These are phyloP conservation scores for Cyrtonyx montezumae DNA, from an alignment of 2,113 vertebrate species.

Conservation along the genomic window DNA sequence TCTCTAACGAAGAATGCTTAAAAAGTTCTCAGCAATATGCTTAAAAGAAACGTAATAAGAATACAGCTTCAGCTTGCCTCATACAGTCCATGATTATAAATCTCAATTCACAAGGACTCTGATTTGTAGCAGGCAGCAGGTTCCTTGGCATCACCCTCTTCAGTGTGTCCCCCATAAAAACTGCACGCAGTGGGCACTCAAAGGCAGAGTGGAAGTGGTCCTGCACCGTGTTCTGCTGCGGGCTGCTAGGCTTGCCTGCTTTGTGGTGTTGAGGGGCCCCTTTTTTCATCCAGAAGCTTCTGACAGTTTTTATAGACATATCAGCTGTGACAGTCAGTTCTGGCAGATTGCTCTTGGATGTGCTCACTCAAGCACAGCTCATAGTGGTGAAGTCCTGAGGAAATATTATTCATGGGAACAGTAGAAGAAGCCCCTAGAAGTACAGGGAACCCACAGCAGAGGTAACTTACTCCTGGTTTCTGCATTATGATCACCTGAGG, in stretches of 20 bases:
- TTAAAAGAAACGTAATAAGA: background rate
- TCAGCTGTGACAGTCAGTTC: background rate
- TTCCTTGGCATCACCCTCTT: background rate
- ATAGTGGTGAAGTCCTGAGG: background rate
- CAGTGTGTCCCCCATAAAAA: background rate
- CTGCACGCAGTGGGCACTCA: fast-evolving
- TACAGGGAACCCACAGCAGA: background rate
- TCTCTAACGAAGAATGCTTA: background rate
- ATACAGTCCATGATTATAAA: background rate
- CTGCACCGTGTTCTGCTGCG: background rate
- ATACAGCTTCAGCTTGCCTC: background rate
- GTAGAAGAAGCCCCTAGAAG: background rate
- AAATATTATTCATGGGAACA: background rate
- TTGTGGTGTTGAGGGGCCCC: background rate
- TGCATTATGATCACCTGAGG: background rate
- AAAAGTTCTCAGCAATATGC: background rate
- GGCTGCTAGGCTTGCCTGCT: background rate
- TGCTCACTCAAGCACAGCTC: background rate
- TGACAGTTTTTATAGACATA: background rate
- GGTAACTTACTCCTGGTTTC: background rate
- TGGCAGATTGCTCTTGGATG: background rate
- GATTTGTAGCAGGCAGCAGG: background rate
- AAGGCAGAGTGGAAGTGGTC: background rate
- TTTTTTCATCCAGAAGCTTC: background rate
- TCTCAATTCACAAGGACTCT: background rate